Conservation (phyloP, 2,888 invertebrate species). For the Aleiodes testaceus region DNA sequence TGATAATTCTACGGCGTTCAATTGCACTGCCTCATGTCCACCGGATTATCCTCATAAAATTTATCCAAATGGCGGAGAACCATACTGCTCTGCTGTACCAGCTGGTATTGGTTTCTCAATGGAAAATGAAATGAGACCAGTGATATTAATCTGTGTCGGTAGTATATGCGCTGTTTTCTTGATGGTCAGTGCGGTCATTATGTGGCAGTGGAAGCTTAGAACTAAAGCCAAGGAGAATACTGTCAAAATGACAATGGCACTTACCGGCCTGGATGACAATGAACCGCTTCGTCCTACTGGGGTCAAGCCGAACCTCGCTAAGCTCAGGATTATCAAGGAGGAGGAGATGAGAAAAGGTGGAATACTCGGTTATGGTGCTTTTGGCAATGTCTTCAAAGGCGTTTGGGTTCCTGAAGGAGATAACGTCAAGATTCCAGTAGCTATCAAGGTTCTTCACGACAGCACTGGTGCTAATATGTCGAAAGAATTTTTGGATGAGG, state of each 20-base stretch:
- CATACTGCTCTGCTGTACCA: slow-evolving; percentile 83
- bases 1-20: slow-evolving; percentile 81
- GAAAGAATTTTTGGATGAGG: slow-evolving; percentile 96
- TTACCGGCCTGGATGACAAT: slow-evolving; percentile 92
- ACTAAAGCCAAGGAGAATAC: slow-evolving; percentile 92
- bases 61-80: slow-evolving; percentile 80
- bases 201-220: slow-evolving; percentile 82
- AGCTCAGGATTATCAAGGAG: slow-evolving; percentile 94
- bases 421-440: slow-evolving; percentile 95
- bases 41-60: slow-evolving; percentile 84
- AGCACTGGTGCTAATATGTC: slow-evolving; percentile 86
- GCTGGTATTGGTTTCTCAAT: slow-evolving; percentile 60
- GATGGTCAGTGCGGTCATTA: slow-evolving; percentile 76
- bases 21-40: slow-evolving; percentile 90
- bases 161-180: slow-evolving; percentile 70
- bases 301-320: slow-evolving; percentile 94
- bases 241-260: slow-evolving; percentile 91
- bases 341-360: slow-evolving; percentile 92
- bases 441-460: slow-evolving; percentile 88
- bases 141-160: slow-evolving; percentile 47
- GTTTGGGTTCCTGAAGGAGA: slow-evolving; percentile 97
- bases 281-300: slow-evolving; percentile 93
- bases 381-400: slow-evolving; percentile 96
- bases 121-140: slow-evolving; percentile 67
- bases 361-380: slow-evolving; percentile 96